Conservation (phyloP, 2,113 vertebrate species). For the Paradisaea rubra region DNA sequence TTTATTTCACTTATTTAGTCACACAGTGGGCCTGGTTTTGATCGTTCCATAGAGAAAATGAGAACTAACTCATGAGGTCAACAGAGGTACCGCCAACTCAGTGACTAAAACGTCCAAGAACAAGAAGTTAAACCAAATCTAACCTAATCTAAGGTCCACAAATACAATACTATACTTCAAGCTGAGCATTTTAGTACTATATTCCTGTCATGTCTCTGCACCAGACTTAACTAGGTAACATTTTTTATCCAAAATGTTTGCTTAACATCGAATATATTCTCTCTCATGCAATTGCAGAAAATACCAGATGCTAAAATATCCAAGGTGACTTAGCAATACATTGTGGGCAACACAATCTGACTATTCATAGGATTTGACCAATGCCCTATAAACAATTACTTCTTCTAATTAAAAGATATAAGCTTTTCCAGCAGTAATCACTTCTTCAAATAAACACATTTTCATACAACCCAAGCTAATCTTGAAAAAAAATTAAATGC, state of each 20-base stretch:
- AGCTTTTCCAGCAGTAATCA: neutral
- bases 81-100: neutral
- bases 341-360: neutral
- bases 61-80: neutral
- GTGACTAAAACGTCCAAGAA: neutral
- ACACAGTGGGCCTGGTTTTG: neutral
- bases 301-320: slow-evolving; percentile 26
- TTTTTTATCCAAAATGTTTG: slow-evolving; percentile 48
- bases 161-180: neutral
- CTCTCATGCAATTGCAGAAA: slow-evolving; percentile 1
- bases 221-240: neutral
- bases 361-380: slow-evolving; percentile 19
- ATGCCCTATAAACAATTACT: neutral
- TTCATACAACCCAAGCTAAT: slow-evolving; percentile 2
- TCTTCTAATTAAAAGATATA: neutral
- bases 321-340: slow-evolving; percentile 41
- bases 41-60: neutral
- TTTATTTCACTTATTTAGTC: neutral
- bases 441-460: neutral
- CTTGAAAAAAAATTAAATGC: neutral
- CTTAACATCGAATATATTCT: neutral
- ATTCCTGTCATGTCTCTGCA: neutral
- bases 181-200: neutral
- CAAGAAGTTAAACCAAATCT: neutral
- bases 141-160: neutral